These are phyloP conservation scores for Hyles vespertilio DNA, from an alignment of 1,140 invertebrate species.

Conservation along the genomic window DNA sequence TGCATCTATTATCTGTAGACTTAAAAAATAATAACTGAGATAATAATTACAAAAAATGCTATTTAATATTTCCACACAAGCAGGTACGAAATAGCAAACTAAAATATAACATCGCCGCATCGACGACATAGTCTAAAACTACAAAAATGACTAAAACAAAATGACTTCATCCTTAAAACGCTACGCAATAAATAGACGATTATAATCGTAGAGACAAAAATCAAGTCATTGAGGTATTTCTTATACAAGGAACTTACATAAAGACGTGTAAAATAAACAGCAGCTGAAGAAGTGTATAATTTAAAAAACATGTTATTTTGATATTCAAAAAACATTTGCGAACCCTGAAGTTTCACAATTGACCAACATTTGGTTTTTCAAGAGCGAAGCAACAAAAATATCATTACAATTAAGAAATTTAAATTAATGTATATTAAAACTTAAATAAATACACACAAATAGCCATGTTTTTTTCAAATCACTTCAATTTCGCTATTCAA, in stretches of 20 bases:
- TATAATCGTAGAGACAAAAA: constrained; percentile 20
- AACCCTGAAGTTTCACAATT: no score
- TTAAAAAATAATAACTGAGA: background rate
- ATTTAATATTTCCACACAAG: constrained; percentile 15
- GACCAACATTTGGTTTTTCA: background rate
- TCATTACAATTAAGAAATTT: no score
- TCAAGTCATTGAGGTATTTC: constrained; percentile 26
- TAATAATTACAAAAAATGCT: background rate
- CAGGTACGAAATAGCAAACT: constrained; percentile 50
- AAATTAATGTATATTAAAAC: no score
- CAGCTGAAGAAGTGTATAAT: no score
- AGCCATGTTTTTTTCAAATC: no score
- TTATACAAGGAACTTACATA: constrained; percentile 23
- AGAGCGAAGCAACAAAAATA: constrained; percentile 4
- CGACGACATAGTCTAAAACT: constrained; percentile 28
- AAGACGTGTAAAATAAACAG: background rate
- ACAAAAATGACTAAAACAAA: constrained; percentile 61
- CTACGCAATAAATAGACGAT: constrained; percentile 36
- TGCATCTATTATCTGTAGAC: background rate
- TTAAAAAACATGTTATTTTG: no score
- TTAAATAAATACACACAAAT: no score
- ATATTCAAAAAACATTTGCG: no score
- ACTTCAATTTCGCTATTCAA: no score
- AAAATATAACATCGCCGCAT: constrained; percentile 4
- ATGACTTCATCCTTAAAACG: constrained; percentile 53